These are phyloP conservation scores for Hydriomena furcata DNA, from an alignment of 2,888 invertebrate genomes.

Conservation along the genomic window DNA sequence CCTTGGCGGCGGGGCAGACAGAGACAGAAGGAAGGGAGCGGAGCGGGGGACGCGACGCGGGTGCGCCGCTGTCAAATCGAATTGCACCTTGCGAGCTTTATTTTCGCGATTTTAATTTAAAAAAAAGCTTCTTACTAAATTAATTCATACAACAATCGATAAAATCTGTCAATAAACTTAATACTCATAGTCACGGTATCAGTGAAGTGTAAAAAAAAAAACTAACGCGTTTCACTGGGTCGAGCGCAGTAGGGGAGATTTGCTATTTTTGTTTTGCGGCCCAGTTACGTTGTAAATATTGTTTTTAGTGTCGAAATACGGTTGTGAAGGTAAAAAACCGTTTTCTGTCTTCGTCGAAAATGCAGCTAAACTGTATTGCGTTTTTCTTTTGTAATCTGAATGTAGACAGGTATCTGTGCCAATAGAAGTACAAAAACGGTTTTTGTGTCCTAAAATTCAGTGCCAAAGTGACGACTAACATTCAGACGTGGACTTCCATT, in stretches of 20 bases:
- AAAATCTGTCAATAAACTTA: constrained; percentile 42
- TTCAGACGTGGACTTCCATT: constrained; percentile 17
- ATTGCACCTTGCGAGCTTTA: constrained; percentile 55
- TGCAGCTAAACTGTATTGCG: constrained; percentile 29
- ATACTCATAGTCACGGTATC: constrained; percentile 47
- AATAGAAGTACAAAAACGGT: constrained; percentile 48
- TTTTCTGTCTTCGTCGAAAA: constrained; percentile 29
- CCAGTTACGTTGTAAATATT: constrained; percentile 75
- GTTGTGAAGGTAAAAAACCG: constrained; percentile 31
- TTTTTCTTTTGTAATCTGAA: constrained; percentile 48
- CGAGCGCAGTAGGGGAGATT: constrained; percentile 41
- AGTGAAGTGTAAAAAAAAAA: constrained; percentile 30
- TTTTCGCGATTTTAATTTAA: constrained; percentile 59
- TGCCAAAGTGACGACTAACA: constrained; percentile 47
- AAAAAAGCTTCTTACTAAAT: constrained; percentile 63
- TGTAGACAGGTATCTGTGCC: constrained; percentile 48
- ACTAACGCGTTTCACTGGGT: constrained; percentile 26
- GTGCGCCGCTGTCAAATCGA: constrained; percentile 69
- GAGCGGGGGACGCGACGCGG: constrained; percentile 55
- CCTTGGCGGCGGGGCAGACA: no score
- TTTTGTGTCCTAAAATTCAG: constrained; percentile 48
- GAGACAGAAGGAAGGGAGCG: no score
- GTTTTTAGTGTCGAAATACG: constrained; percentile 67
- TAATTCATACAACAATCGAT: constrained; percentile 52
- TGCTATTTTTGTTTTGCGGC: constrained; percentile 76